Conservation (phyloP, 1,140 invertebrate genomes). For the Ceratina japonica region DNA sequence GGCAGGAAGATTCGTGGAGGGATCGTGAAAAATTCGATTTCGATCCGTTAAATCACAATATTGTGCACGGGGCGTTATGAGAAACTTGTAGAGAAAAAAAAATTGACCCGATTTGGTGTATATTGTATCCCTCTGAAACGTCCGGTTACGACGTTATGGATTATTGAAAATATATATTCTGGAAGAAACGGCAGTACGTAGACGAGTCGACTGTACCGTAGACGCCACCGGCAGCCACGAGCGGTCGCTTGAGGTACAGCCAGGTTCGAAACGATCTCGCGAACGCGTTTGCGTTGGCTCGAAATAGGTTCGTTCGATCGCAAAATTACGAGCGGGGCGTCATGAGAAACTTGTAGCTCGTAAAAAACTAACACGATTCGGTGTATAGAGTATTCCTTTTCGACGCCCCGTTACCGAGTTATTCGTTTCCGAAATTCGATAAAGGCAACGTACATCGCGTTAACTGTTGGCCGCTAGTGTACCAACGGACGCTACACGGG, state of each 20-base stretch:
- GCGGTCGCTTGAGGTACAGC: slow-evolving; percentile 67
- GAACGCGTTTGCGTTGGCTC: neutral
- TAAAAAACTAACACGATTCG: slow-evolving; percentile 75
- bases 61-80: slow-evolving; percentile 66
- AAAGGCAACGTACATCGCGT: neutral
- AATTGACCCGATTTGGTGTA: slow-evolving; percentile 68
- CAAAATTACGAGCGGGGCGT: slow-evolving; percentile 69
- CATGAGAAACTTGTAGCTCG: slow-evolving; percentile 68
- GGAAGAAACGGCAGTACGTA: slow-evolving; percentile 23
- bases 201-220: slow-evolving; percentile 63
- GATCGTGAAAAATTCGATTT: slow-evolving; percentile 23
- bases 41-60: slow-evolving; percentile 63
- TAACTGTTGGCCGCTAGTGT: slow-evolving; percentile 62
- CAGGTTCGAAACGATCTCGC: slow-evolving; percentile 13
- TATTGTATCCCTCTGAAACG: slow-evolving; percentile 53
- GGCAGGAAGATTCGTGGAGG: slow-evolving; percentile 33
- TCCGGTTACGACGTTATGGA: slow-evolving; percentile 53
- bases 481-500: slow-evolving; percentile 75
- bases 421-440: slow-evolving; percentile 56
- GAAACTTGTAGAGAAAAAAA: slow-evolving; percentile 71
- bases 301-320: slow-evolving; percentile 56
- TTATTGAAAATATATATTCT: slow-evolving; percentile 55
- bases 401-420: slow-evolving; percentile 50
- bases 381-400: slow-evolving; percentile 70
- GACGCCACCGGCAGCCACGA: slow-evolving; percentile 71